A percentile compares a stretch with the other conserved stretches of the same genome.
These are phyloP conservation scores for Sphenopsis melanotis DNA, from an alignment of 2,797 vertebrate genomes.

Conservation along the genomic window DNA sequence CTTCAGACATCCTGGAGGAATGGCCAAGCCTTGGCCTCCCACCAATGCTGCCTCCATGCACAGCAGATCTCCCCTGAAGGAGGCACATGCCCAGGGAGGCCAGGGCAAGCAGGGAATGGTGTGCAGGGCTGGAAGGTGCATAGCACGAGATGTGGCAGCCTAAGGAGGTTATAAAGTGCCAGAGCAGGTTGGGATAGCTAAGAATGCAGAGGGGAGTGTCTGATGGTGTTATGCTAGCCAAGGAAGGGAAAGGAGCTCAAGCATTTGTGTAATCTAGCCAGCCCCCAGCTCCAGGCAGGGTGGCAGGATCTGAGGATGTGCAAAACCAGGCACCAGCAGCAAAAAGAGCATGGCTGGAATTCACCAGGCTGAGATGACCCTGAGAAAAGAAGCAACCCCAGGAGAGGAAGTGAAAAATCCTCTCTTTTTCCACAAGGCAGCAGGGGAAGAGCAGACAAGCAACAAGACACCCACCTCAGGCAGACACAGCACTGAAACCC, in stretches of 20 bases:
- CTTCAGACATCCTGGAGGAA: neutral
- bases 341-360: neutral
- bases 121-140: neutral
- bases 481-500: neutral
- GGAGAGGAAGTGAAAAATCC: neutral
- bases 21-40: neutral
- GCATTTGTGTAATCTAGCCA: neutral
- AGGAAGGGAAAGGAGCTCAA: neutral
- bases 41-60: neutral
- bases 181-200: neutral
- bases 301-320: neutral
- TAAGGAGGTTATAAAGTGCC: neutral
- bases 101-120: neutral
- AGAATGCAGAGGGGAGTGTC: neutral
- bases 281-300: neutral
- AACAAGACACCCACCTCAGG: neutral
- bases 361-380: neutral
- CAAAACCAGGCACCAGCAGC: neutral
- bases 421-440: neutral
- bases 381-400: neutral
- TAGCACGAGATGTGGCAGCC: fast-evolving
- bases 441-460: neutral
- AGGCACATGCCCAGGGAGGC: fast-evolving
- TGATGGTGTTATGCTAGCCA: neutral
- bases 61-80: neutral